These are phyloP conservation scores for Oscheius sp. DNA, from an alignment of 2,888 invertebrate genomes.

Conservation along the genomic window DNA sequence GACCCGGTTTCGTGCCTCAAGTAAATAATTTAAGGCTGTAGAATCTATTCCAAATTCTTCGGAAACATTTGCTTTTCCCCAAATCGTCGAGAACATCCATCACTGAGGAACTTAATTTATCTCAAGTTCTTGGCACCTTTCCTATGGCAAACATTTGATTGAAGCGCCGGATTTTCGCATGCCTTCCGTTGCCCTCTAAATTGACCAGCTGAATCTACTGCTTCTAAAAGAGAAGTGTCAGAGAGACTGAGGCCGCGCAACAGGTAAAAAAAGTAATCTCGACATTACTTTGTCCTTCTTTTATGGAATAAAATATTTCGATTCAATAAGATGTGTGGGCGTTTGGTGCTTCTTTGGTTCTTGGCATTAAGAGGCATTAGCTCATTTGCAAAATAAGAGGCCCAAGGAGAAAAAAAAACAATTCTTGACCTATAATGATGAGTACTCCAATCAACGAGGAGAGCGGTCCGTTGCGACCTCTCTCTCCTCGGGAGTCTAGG, in stretches of 20 bases:
- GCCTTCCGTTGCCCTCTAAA: background rate
- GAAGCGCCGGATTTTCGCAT: background rate
- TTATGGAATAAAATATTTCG: constrained; percentile 7
- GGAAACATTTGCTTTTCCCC: too few relatives aligned
- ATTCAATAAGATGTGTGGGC: constrained; percentile 8
- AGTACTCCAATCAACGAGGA: constrained; percentile 3
- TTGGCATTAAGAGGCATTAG: background rate
- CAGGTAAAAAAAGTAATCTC: background rate
- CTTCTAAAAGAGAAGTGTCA: too few relatives aligned
- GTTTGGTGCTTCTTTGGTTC: background rate
- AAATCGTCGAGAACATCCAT: too few relatives aligned
- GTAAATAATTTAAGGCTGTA: too few relatives aligned
- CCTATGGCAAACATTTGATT: too few relatives aligned
- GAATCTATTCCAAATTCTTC: too few relatives aligned
- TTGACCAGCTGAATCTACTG: background rate
- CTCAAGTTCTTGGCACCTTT: too few relatives aligned
- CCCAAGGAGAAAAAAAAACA: too few relatives aligned
- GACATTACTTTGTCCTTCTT: background rate
- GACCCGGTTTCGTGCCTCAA: too few relatives aligned
- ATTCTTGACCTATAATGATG: background rate
- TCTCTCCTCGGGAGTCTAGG: background rate
- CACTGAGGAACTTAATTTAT: too few relatives aligned
- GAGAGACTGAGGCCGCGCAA: background rate
- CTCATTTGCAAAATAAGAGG: background rate
- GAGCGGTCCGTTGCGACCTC: background rate